Conservation (phyloP, 53 echinoderm and acorn worm species). For the Paracentrotus lividus region DNA sequence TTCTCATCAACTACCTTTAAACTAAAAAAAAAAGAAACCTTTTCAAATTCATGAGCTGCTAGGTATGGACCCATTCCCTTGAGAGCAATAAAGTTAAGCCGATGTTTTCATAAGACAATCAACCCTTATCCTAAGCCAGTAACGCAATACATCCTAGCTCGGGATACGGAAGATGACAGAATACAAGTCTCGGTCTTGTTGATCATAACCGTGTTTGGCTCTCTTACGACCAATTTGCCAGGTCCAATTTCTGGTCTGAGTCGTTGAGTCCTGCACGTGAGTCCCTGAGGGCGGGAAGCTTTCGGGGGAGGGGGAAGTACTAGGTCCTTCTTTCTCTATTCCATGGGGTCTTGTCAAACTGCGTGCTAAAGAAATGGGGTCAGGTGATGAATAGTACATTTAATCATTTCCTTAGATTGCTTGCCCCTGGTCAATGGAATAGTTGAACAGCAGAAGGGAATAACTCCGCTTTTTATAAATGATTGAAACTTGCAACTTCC, state of each 20-base stretch:
- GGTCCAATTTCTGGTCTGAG: constrained; percentile 42
- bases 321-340: background rate
- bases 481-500: background rate
- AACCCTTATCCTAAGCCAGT: background rate
- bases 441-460: background rate
- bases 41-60: background rate
- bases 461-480: constrained; percentile 34
- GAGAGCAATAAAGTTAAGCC: constrained; percentile 50
- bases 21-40: background rate
- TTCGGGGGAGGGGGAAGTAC: constrained; percentile 26
- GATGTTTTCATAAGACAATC: constrained; percentile 55
- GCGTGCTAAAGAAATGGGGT: constrained; percentile 50
- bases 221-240: constrained; percentile 65
- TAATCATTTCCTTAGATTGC: constrained; percentile 56
- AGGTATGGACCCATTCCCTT: background rate
- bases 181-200: constrained; percentile 29
- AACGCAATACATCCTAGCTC: constrained; percentile 48
- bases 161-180: constrained; percentile 50
- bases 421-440: constrained; percentile 34
- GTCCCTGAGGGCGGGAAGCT: constrained; percentile 30
- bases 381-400: constrained; percentile 58
- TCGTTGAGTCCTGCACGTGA: constrained; percentile 21
- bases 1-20: background rate
- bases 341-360: background rate
- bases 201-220: constrained; percentile 54